Evolutionary conservation across 2,797 vertebrate species (phyloP).

Genomic region (Pygocentrus nattereri): DNA sequence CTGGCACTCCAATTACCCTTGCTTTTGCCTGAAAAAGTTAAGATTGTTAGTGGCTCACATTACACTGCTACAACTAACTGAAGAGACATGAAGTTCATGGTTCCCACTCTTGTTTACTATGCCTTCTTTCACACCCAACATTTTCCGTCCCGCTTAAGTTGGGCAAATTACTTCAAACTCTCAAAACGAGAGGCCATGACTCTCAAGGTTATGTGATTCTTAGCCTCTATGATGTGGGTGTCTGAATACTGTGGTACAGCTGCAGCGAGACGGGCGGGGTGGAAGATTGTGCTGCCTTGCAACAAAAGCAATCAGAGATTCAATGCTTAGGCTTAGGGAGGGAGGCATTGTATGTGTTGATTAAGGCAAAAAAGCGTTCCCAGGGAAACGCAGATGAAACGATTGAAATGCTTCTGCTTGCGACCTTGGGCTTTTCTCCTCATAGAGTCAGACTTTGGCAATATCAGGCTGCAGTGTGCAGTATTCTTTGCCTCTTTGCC

Average conservation of each 20-base stretch:
- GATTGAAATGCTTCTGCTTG: slow-evolving; percentile 56
- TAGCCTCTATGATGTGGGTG: slow-evolving; percentile 4
- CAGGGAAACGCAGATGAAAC: slow-evolving; percentile 67
- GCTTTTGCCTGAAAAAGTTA: background rate
- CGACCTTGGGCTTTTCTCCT: slow-evolving; percentile 60
- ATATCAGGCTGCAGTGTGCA: slow-evolving; percentile 45
- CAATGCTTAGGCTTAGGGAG: slow-evolving; percentile 35
- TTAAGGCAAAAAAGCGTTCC: slow-evolving; percentile 61
- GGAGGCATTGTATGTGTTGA: slow-evolving; percentile 55
- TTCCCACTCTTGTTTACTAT: background rate
- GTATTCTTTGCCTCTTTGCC: slow-evolving; percentile 36
- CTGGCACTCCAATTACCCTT: background rate
- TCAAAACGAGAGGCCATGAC: background rate
- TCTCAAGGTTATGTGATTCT: slow-evolving; percentile 14
- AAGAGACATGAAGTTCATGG: background rate
- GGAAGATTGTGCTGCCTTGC: slow-evolving; percentile 46
- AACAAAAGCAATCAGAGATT: slow-evolving; percentile 63
- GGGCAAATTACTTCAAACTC: background rate
- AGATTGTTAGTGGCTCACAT: background rate
- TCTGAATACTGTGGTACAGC: slow-evolving; percentile 11
- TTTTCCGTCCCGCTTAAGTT: background rate
- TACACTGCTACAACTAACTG: background rate
- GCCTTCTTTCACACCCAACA: background rate
- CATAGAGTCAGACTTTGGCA: slow-evolving; percentile 3
- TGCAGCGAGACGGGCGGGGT: slow-evolving; percentile 17